Evolutionary conservation across 2,888 invertebrate genomes (phyloP).

Genomic region (Coenonympha arcania): DNA sequence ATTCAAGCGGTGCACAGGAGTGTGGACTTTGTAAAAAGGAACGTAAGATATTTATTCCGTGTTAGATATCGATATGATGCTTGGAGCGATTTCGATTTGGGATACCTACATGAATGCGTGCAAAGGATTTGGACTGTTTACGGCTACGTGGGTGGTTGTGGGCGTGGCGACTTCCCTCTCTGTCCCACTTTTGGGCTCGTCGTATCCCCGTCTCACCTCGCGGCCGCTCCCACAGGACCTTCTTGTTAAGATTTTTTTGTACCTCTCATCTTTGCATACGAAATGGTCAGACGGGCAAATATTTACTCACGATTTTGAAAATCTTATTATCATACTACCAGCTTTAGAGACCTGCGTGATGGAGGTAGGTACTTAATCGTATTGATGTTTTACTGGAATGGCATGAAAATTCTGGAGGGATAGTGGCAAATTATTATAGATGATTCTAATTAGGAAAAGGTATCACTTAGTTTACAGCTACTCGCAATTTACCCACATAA

Average conservation of each 20-base stretch:
- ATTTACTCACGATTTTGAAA: constrained; percentile 73
- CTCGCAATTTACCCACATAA: too few relatives aligned
- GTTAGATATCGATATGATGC: constrained; percentile 42
- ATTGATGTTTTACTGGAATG: background rate
- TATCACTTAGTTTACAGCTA: too few relatives aligned
- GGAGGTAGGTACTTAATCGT: constrained; percentile 16
- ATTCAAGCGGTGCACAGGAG: constrained; percentile 51
- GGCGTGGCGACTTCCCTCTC: constrained; percentile 61
- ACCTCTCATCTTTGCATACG: constrained; percentile 61
- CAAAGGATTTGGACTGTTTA: constrained; percentile 74
- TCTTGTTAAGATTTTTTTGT: constrained; percentile 72
- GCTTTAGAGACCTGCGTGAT: constrained; percentile 18
- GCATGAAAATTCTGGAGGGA: background rate
- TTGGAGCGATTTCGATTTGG: constrained; percentile 71
- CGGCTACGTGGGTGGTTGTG: constrained; percentile 73
- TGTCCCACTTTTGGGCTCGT: constrained; percentile 33
- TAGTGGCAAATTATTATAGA: background rate
- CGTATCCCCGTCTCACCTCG: constrained; percentile 44
- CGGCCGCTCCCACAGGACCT: constrained; percentile 73
- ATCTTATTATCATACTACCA: constrained; percentile 65
- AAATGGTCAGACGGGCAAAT: constrained; percentile 71
- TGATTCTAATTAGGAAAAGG: too few relatives aligned
- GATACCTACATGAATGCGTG: constrained; percentile 73
- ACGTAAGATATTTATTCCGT: constrained; percentile 42
- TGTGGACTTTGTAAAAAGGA: constrained; percentile 42